Evolutionary conservation across 2,797 vertebrate genomes (phyloP), one percentile per base, ranked within the genome.

Genomic region (Lindbergichthys nudifrons): DNA sequence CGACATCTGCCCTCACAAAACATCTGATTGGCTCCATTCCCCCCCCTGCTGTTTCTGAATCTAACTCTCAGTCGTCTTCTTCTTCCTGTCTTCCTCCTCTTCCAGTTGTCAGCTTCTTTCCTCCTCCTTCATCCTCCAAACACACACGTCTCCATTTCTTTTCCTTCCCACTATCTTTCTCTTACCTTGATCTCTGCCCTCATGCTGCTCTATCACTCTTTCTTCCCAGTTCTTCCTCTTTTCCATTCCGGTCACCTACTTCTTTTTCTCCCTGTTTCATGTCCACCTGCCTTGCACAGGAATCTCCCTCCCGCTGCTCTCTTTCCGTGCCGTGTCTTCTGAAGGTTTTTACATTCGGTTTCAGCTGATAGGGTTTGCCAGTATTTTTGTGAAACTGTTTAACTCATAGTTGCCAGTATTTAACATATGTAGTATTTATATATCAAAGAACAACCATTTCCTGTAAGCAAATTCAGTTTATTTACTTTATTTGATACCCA

Each of bases 31-130:
- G 50, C 42, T 47, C 12, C 23, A 1, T 42, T 14, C 65, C 16
- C 13, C 57, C 46, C 65, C 57, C 53, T 39, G 47, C 69, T 68
- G 61, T 43, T 46, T 67, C 46, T 50, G 26, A 23, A 26, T 26
- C 26, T 0, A 26, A 26, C 52, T 60, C 73, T 12, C 18, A 7
- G 19, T 30, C 52, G 16, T 30, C 19, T 67, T 9, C 14, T 54
- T 19, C n/a, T 19, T 45, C 58, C 48, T 53, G 15, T 19, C n/a
- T 19, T 45, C 58, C 48, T 53, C 15, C n/a, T 42, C 19, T 61
- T 39, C 19, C 60, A 58, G 56, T 32, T 48, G 15, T 65, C 59
- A 46, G 46, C 58, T 14, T 42, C 16, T 58, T 53, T 23, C 21
- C 43, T 45, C 47, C 32, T 50, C 11, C 14, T 51, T 47, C 11